Evolutionary conservation across 2,797 vertebrate species (phyloP).

Genomic region (Capromys pilorides): DNA sequence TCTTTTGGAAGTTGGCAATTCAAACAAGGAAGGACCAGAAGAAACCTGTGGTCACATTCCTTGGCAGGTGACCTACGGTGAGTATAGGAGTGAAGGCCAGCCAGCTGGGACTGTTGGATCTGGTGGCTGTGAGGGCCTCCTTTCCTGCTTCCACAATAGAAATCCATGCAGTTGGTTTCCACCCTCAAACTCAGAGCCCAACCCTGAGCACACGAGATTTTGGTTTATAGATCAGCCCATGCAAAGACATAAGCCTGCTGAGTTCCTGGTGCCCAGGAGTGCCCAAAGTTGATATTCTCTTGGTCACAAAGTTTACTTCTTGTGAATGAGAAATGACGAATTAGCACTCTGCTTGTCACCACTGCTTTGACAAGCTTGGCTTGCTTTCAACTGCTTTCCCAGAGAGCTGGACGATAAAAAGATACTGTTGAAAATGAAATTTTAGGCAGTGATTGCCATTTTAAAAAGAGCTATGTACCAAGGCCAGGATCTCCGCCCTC

Average conservation of each 20-base stretch:
- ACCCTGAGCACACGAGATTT: rapidly evolving
- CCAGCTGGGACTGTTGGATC: background rate
- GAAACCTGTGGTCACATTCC: background rate
- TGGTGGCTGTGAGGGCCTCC: background rate
- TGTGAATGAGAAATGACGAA: background rate
- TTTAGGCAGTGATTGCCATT: slow-evolving; percentile 48
- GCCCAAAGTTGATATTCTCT: background rate
- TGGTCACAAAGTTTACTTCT: background rate
- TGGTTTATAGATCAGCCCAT: background rate
- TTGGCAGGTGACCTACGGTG: background rate
- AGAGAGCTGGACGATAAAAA: slow-evolving; percentile 38
- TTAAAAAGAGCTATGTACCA: slow-evolving; percentile 37
- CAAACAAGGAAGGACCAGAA: background rate
- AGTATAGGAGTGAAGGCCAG: background rate
- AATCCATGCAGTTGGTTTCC: rapidly evolving
- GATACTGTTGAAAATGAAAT: slow-evolving; percentile 62
- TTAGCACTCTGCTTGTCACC: background rate
- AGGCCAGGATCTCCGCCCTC: slow-evolving; percentile 19
- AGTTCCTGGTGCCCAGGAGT: background rate
- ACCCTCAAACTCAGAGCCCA: rapidly evolving
- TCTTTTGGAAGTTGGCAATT: background rate
- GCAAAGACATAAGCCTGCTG: rapidly evolving
- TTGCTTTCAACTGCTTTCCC: slow-evolving; percentile 34
- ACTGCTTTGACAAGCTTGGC: background rate
- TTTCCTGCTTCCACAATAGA: background rate